Evolutionary conservation across 1,140 invertebrate species (phyloP).

Genomic region (Rhopalosiphum padi): DNA sequence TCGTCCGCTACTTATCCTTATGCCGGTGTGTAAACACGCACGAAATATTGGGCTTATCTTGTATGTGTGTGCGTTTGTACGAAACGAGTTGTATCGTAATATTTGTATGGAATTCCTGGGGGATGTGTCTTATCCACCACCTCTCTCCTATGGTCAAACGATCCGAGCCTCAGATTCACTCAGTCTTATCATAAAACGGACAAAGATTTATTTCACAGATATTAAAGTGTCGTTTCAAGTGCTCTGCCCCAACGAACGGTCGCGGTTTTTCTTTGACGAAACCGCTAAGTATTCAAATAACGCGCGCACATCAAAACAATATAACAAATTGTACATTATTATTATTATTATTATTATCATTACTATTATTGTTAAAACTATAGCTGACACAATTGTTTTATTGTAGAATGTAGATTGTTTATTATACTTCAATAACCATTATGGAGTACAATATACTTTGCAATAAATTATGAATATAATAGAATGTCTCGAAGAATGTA

Average conservation of each 20-base stretch:
- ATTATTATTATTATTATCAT: background rate
- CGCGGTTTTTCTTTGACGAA: background rate
- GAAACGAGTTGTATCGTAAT: conserved; percentile 45
- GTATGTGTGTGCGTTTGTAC: background rate
- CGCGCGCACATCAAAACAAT: background rate
- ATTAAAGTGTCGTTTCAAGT: conserved; percentile 46
- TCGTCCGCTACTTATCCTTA: conserved; percentile 49
- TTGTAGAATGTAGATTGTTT: background rate
- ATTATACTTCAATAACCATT: background rate
- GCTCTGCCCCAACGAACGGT: background rate
- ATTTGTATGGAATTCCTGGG: conserved; percentile 54
- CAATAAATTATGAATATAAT: conserved; percentile 2
- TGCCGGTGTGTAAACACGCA: conserved; percentile 53
- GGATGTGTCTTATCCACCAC: conserved; percentile 47
- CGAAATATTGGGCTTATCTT: conserved; percentile 43
- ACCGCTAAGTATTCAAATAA: conserved; percentile 17
- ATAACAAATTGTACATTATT: background rate
- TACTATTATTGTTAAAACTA: background rate
- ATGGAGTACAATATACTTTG: background rate
- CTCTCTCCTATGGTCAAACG: background rate
- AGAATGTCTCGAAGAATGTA: background rate
- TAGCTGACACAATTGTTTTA: background rate
- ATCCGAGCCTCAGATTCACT: conserved; percentile 9
- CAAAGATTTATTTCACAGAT: conserved; percentile 43
- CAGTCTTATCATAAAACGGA: conserved; percentile 27